Percentiles rank a stretch among this genome's conserved stretches.
Evolutionary conservation across 1,140 invertebrate genomes (phyloP).

Genomic region (Globodera ellingtonae): DNA sequence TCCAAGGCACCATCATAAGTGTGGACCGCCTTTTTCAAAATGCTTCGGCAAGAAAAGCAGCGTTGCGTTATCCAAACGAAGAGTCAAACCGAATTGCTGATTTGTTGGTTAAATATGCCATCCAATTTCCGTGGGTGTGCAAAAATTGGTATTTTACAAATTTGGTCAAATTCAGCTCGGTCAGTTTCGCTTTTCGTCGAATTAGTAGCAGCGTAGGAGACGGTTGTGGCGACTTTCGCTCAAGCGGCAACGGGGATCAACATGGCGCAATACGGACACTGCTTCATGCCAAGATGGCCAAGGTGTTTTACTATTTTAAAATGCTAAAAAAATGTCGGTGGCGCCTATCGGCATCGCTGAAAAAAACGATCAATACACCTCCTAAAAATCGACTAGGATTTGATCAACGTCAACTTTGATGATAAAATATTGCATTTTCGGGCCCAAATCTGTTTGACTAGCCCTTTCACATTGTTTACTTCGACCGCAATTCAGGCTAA

Average conservation of each 20-base stretch:
- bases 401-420: conserved; percentile 48
- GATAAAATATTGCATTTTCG: conserved; percentile 37
- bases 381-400: conserved; percentile 30
- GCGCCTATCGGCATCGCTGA: too few relatives aligned
- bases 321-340: background rate
- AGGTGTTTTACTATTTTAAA: conserved; percentile 13
- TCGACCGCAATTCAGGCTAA: conserved; percentile 34
- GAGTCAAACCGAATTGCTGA: conserved; percentile 43
- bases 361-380: too few relatives aligned
- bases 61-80: conserved; percentile 40
- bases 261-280: conserved; percentile 36
- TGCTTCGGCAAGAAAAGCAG: conserved; percentile 33
- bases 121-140: conserved; percentile 32
- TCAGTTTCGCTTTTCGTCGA: conserved; percentile 56
- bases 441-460: conserved; percentile 20
- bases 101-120: conserved; percentile 52
- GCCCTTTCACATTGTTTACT: conserved; percentile 28
- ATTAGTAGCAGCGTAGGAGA: conserved; percentile 8
- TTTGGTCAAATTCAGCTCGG: conserved; percentile 45
- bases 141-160: background rate
- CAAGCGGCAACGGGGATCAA: conserved; percentile 40
- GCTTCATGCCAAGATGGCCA: conserved; percentile 34
- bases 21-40: conserved; percentile 56
- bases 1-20: conserved; percentile 50
- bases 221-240: conserved; percentile 38